A percentile compares a stretch with the other conserved stretches of the same genome.
These are phyloP conservation scores for Timema podura DNA, from an alignment of 2,888 invertebrate genomes.

Conservation along the genomic window DNA sequence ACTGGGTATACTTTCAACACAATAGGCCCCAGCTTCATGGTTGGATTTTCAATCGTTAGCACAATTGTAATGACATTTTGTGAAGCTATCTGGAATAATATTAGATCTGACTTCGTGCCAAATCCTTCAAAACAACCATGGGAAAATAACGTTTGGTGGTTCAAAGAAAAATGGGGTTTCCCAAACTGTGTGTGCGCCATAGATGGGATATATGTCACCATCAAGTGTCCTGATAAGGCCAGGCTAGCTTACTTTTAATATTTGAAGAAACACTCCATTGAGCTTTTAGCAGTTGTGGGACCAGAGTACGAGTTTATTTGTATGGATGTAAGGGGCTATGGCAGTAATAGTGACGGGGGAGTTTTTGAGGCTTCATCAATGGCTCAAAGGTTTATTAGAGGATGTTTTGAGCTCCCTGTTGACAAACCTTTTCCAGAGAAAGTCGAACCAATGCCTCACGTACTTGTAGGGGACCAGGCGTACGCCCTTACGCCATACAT, in stretches of 20 bases:
- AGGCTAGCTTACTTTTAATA: not conserved
- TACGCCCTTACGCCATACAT: slow-evolving; percentile 6
- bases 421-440: not conserved
- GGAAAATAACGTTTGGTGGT: not conserved
- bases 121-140: not conserved
- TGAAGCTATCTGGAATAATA: not conserved
- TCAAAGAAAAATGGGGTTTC: slow-evolving; percentile 8
- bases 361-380: slow-evolving; percentile 6
- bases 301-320: slow-evolving; percentile 5
- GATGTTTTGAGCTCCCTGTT: not conserved
- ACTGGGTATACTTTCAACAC: not conserved
- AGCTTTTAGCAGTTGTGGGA: slow-evolving; percentile 8
- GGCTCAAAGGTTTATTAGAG: not conserved
- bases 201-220: not conserved
- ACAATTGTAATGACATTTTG: not conserved
- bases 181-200: slow-evolving; percentile 1
- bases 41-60: not conserved
- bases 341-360: slow-evolving; percentile 12
- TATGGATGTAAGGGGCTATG: slow-evolving; percentile 9
- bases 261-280: not conserved
- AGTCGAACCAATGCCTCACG: not conserved
- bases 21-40: not conserved
- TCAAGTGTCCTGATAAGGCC: slow-evolving; percentile 11
- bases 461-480: not conserved
- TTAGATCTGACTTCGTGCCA: not conserved